Evolutionary conservation across 2,113 vertebrate genomes (phyloP), one percentile per base, ranked within the genome.

Genomic region (Gobiocypris rarus): DNA sequence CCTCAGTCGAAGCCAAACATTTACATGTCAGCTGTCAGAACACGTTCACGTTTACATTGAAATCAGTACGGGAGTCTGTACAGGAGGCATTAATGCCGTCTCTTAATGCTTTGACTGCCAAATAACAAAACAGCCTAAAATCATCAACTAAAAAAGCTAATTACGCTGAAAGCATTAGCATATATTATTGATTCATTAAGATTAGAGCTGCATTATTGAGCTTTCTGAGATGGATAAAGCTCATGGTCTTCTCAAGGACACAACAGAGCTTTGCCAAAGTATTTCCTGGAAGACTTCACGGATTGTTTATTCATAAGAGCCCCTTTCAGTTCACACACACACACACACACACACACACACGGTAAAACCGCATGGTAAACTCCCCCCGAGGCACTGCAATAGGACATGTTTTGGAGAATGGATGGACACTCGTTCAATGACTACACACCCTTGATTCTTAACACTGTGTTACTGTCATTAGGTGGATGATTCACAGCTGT

Each of bases 271-370:
- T 24, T 19, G 43, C 15, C 3, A 75, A 31, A 17, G 48, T 17
- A 4, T 75, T 75, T 75, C 48, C 74, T 75, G 74, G 74, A 75
- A 75, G 50, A 54, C 50, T 71, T 71, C 69, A 14, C 5, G 5
- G 45, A 24, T 14, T 14, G 10, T 75, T 75, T 19, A 75, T 75
- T 28, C 15, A 75, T 75, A 56, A 75, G 26, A 75, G 74, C 48
- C 9, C 48, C 9, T 56, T 56, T 75, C 74, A 75, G 50, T 31
- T 54, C 74, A 75, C 24, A 10, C 6, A 26, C 24, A 88, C 70
- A 81, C 69, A 84, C 75, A 77, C 70, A 71, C 48, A 58, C 73
- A 63, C 78, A 67, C 77, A 75, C 43, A n/a, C n/a, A 17, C 9
- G 3, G 14, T 4, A 26, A 56, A 75, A 3, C 19, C 1, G n/a